Evolutionary conservation across 2,797 vertebrate genomes (phyloP).

Genomic region (Natrix natrix): DNA sequence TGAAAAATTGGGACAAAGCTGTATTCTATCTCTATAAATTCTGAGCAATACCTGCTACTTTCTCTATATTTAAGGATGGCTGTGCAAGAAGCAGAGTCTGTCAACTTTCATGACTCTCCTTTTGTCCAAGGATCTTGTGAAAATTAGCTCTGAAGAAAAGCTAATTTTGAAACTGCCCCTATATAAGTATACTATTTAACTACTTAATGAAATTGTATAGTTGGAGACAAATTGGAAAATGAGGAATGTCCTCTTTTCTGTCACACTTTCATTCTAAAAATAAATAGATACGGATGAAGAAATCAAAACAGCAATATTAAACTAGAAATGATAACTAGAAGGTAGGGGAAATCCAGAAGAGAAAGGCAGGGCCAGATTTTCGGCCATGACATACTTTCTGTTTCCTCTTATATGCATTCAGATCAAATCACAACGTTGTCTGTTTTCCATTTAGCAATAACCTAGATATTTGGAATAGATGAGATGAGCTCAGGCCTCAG

Average conservation of each 20-base stretch:
- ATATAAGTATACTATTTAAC: not conserved
- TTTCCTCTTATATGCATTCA: not conserved
- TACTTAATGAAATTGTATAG: not conserved
- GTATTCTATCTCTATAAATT: not conserved
- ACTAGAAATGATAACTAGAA: constrained; percentile 16
- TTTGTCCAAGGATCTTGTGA: not conserved
- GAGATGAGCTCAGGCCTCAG: not conserved
- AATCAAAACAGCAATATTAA: constrained; percentile 9
- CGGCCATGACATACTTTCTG: not conserved
- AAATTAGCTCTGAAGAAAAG: not conserved
- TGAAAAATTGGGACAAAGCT: not conserved
- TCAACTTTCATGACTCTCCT: not conserved
- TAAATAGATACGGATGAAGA: not conserved
- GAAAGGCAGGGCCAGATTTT: not conserved
- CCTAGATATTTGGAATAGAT: not conserved
- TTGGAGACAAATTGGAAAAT: constrained; percentile 4
- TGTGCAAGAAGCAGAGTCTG: not conserved
- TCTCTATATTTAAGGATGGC: not conserved
- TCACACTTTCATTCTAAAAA: constrained; percentile 51
- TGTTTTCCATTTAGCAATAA: not conserved
- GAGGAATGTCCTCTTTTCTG: not conserved
- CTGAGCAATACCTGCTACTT: not conserved
- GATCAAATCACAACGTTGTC: not conserved
- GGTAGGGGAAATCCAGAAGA: not conserved
- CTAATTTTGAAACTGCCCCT: not conserved